phyloP scores from a whole-genome alignment of 2,113 vertebrate species.

The Dipodomys merriami region DNA sequence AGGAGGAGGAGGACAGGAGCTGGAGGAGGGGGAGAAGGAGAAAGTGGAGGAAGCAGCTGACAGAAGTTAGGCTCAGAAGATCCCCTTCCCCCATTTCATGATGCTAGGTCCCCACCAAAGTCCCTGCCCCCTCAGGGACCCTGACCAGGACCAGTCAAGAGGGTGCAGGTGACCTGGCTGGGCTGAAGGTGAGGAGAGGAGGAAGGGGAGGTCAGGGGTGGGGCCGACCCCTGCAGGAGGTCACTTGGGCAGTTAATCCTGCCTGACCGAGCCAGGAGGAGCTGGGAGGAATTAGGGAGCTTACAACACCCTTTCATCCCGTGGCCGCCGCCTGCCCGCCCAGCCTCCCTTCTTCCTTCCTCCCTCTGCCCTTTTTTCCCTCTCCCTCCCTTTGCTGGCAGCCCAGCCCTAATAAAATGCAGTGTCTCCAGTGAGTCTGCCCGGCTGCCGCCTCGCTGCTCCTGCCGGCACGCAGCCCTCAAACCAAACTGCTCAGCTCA shows the following conservation, averaged over 20 bases:
- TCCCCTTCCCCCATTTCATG: neutral
- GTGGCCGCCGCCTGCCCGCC: slow-evolving; percentile 67
- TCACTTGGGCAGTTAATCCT: slow-evolving; percentile 81
- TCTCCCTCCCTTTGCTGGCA: slow-evolving; percentile 86
- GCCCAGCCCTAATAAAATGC: slow-evolving; percentile 90
- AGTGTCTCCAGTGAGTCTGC: slow-evolving; percentile 93
- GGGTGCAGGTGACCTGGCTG: neutral
- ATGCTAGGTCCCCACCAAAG: neutral
- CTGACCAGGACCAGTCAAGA: neutral
- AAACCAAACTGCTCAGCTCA: slow-evolving; percentile 79
- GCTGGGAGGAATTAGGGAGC: slow-evolving; percentile 79
- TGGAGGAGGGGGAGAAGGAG: no score
- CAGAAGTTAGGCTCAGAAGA: neutral
- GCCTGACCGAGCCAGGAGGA: slow-evolving; percentile 67
- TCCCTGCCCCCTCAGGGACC: neutral
- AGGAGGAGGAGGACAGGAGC: no score
- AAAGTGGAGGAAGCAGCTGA: neutral
- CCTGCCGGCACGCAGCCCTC: slow-evolving; percentile 86
- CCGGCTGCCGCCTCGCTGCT: slow-evolving; percentile 86
- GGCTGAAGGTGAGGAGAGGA: slow-evolving; percentile 57
- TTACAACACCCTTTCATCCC: slow-evolving; percentile 79
- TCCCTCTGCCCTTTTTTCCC: slow-evolving; percentile 76
- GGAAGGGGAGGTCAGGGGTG: slow-evolving; percentile 72
- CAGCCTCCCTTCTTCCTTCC: slow-evolving; percentile 78
- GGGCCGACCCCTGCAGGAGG: slow-evolving; percentile 76